A percentile compares a stretch with the other conserved stretches of the same genome.
Evolutionary conservation across 1,140 invertebrate species (phyloP).

Genomic region (Dermatophagoides farinae): DNA sequence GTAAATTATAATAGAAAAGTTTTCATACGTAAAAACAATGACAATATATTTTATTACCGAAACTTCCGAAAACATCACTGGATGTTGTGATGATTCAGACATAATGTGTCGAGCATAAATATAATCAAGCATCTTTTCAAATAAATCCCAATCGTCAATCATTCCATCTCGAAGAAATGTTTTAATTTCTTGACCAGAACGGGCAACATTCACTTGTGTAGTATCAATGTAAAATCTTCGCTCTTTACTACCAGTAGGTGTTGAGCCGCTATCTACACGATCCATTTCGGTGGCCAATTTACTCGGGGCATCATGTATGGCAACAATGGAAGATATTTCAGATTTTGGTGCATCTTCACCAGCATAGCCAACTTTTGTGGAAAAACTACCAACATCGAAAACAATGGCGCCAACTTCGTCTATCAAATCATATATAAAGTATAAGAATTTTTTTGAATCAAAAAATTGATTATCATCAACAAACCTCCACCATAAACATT

Average conservation of each 20-base stretch:
- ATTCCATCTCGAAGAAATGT: slow-evolving; percentile 66
- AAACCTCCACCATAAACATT: slow-evolving; percentile 19
- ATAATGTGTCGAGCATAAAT: slow-evolving; percentile 47
- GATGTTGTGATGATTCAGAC: slow-evolving; percentile 62
- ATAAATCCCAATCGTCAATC: slow-evolving; percentile 83
- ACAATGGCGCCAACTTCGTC: slow-evolving; percentile 95
- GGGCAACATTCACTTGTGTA: neutral
- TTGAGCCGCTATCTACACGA: neutral
- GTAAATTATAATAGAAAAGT: slow-evolving; percentile 18
- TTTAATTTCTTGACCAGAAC: slow-evolving; percentile 33
- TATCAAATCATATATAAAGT: slow-evolving; percentile 16
- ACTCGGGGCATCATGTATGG: neutral
- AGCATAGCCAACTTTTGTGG: slow-evolving; percentile 59
- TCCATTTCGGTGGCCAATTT: neutral
- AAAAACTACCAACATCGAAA: slow-evolving; percentile 82
- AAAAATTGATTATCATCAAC: neutral
- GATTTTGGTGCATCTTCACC: slow-evolving; percentile 27
- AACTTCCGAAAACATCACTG: slow-evolving; percentile 76
- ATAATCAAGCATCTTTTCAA: slow-evolving; percentile 54
- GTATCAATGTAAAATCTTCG: slow-evolving; percentile 2
- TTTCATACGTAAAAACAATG: neutral
- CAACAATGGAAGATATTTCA: neutral
- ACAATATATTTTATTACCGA: slow-evolving; percentile 31
- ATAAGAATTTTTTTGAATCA: neutral
- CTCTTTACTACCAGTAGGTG: neutral